Evolutionary conservation across 2,888 invertebrate genomes (phyloP).

Genomic region (Euproctis similis): DNA sequence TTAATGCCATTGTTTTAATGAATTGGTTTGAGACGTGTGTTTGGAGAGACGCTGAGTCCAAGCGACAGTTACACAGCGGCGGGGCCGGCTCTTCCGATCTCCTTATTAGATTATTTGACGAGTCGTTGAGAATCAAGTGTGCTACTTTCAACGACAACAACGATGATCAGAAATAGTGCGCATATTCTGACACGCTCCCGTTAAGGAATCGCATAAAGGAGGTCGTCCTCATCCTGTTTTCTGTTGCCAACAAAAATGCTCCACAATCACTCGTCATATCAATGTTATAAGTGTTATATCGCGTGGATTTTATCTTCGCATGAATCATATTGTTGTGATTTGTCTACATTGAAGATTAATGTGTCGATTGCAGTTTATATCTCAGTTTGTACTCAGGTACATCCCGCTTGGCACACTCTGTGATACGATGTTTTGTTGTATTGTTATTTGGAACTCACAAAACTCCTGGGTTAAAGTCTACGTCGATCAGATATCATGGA

Average conservation of each 20-base stretch:
- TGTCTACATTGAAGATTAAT: slow-evolving; percentile 52
- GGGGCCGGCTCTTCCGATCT: slow-evolving; percentile 67
- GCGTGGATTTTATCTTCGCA: slow-evolving; percentile 70
- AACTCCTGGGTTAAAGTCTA: slow-evolving; percentile 22
- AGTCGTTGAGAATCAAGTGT: slow-evolving; percentile 24
- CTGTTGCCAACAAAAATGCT: slow-evolving; percentile 48
- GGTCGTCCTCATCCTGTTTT: slow-evolving; percentile 49
- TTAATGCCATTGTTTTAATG: slow-evolving; percentile 7
- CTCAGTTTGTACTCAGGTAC: slow-evolving; percentile 57
- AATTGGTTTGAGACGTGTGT: slow-evolving; percentile 43
- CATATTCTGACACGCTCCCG: slow-evolving; percentile 18
- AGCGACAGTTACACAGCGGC: slow-evolving; percentile 66
- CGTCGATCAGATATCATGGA: slow-evolving; percentile 26
- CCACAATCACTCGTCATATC: slow-evolving; percentile 50
- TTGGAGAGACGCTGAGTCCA: slow-evolving; percentile 40
- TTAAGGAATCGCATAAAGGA: slow-evolving; percentile 30
- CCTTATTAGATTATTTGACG: slow-evolving; percentile 38
- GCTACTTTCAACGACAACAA: slow-evolving; percentile 18
- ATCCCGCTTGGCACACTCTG: slow-evolving; percentile 72
- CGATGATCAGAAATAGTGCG: slow-evolving; percentile 11
- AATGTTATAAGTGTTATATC: slow-evolving; percentile 65
- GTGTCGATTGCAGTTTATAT: slow-evolving; percentile 48
- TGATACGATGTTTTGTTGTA: slow-evolving; percentile 57
- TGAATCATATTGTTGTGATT: slow-evolving; percentile 65
- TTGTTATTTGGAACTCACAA: too few relatives aligned